Conservation (phyloP, 1,140 invertebrate species). For the Chironomus striatipennis region DNA sequence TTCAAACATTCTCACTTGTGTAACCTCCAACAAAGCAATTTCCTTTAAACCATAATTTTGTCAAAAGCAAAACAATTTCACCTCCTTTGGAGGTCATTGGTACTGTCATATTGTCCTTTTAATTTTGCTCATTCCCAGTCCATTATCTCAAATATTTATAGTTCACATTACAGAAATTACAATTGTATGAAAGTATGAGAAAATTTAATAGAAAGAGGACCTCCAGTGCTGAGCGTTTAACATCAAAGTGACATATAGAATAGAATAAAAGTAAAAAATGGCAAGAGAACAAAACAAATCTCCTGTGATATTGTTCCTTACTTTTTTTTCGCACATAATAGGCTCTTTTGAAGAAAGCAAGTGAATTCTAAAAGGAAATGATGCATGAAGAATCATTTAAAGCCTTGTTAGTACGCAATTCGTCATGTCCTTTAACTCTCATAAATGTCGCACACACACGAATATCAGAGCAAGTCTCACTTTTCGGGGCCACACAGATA, state of each 20-base stretch:
- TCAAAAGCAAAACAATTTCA: no score
- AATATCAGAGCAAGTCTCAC: not conserved
- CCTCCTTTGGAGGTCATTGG: no score
- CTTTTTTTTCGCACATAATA: not conserved
- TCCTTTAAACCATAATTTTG: no score
- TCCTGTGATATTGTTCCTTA: not conserved
- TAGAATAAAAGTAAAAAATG: not conserved
- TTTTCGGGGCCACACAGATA: not conserved
- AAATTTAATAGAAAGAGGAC: not conserved
- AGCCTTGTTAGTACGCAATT: slow-evolving; percentile 23
- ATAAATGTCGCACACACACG: not conserved
- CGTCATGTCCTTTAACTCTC: slow-evolving; percentile 17
- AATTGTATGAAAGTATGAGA: not conserved
- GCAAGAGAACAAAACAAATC: not conserved
- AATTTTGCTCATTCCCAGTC: no score
- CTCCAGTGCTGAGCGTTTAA: not conserved
- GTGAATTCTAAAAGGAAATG: slow-evolving; percentile 16
- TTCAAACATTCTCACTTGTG: no score
- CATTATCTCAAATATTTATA: no score
- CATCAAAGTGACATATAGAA: not conserved
- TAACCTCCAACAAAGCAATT: no score
- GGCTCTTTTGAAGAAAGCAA: not conserved
- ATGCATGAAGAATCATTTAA: slow-evolving; percentile 11
- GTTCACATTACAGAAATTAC: no score
- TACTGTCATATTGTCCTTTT: no score